Conservation (phyloP, 2,888 invertebrate species). For the Digitonthophagus gazella region DNA sequence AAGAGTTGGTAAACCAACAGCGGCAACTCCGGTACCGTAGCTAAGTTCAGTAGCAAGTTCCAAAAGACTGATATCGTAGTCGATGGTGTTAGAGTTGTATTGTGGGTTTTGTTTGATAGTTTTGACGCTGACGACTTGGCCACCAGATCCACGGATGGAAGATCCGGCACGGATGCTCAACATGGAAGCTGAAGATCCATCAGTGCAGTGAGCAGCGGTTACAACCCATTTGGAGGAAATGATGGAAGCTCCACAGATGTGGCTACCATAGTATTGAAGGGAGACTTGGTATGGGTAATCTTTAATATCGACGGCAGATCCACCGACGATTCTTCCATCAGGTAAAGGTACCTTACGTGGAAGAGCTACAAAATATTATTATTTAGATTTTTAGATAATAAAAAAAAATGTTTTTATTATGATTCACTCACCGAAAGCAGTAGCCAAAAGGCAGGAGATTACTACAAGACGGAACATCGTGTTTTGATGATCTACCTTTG, state of each 20-base stretch:
- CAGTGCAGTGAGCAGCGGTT: conserved; percentile 29
- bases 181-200: conserved; percentile 16
- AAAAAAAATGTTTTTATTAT: background rate
- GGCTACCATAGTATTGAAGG: conserved; percentile 21
- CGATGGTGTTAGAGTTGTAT: conserved; percentile 21
- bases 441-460: conserved; percentile 14
- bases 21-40: conserved; percentile 12
- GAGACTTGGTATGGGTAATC: conserved; percentile 26
- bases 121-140: conserved; percentile 13
- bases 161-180: conserved; percentile 29
- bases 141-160: conserved; percentile 23
- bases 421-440: conserved; percentile 22
- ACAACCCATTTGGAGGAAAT: conserved; percentile 16
- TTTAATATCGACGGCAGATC: conserved; percentile 17
- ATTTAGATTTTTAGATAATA: background rate
- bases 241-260: conserved; percentile 28
- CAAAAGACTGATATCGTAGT: conserved; percentile 29
- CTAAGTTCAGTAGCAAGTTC: conserved; percentile 14
- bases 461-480: conserved; percentile 20
- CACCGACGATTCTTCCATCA: conserved; percentile 28
- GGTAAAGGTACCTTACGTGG: conserved; percentile 13
- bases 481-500: background rate
- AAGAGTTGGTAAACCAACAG: conserved; percentile 18
- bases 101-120: conserved; percentile 25
- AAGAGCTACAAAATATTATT: background rate